Evolutionary conservation across 2,113 vertebrate genomes (phyloP), one percentile per base, ranked within the genome.

Genomic region (Cyanoderma ruficeps): DNA sequence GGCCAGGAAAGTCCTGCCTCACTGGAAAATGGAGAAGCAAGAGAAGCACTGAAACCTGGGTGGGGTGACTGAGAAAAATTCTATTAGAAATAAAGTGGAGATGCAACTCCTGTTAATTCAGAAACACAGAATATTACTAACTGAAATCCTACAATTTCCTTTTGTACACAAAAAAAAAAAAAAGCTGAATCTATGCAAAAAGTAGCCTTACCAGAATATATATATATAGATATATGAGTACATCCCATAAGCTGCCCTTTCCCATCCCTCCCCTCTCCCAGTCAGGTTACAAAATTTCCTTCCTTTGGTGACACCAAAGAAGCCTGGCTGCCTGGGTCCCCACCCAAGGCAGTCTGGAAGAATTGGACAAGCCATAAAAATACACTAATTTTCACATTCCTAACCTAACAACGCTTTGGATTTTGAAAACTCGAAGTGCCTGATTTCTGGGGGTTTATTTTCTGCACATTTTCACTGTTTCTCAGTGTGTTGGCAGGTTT

Each of bases 401-500:
- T 49, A 64, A n/a, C 33, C 41, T 78, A 89, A 42, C 9, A 81
- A 30, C 20, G 31, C 31, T 31, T 75, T 83, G 70, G 82, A 59
- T 64, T 18, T 31, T 9, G 18, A 64, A 94, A 93, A 39, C 2
- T 7, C 3, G 0, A 64, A 42, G 37, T 44, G 31, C 11, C 33
- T 1, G 1, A 16, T 39, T 77, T 41, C 61, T 20, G 20, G 37
- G 60, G 30, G 27, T 57, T 91, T 80, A 14, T 93, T 60, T 89
- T 78, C 59, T 63, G 39, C 63, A 28, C 1, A 6, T 28, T 60
- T 88, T 83, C 39, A 18, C 49, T 74, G 33, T 50, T 91, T 68
- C 75, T 91, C 57, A 42, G 46, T 0, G 0, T 0, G 1, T 22
- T 69, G 68, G 35, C 59, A 86, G 55, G n/a, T 53, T 68, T 21